phyloP scores from a whole-genome alignment of 2,113 vertebrate species.

The Dipodomys spectabilis region DNA sequence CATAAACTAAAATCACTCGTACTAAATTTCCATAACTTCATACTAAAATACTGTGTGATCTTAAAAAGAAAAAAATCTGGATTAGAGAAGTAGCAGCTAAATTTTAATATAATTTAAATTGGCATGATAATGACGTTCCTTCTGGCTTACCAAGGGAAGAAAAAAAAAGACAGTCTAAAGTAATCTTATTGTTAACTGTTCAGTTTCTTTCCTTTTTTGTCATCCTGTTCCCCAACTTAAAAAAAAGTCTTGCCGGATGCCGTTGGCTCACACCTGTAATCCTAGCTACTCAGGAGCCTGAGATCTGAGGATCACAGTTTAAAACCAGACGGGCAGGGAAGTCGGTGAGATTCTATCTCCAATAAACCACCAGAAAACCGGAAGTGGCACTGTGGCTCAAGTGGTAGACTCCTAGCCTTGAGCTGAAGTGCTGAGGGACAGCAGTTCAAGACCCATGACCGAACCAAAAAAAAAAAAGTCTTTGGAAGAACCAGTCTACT shows the following conservation, averaged over 20 bases:
- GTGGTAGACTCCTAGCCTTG: too few species aligned
- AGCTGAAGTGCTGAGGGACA: too few species aligned
- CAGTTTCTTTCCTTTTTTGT: not conserved
- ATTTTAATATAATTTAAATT: not conserved
- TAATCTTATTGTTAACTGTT: not conserved
- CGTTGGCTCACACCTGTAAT: too few species aligned
- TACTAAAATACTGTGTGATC: not conserved
- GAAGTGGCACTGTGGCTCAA: too few species aligned
- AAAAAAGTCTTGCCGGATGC: too few species aligned
- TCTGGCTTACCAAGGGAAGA: not conserved
- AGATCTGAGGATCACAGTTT: too few species aligned
- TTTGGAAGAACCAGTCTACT: not conserved
- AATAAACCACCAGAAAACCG: too few species aligned
- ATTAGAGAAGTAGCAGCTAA: not conserved
- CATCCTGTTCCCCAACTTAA: not conserved
- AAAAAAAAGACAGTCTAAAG: not conserved
- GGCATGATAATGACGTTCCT: not conserved
- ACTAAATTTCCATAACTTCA: not conserved
- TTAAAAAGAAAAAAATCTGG: not conserved
- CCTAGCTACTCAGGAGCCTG: too few species aligned
- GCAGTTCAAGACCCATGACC: too few species aligned
- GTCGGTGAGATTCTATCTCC: too few species aligned
- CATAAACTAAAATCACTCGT: not conserved
- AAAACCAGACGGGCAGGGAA: too few species aligned
- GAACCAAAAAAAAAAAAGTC: too few species aligned